Conservation (phyloP, 2,113 vertebrate genomes). For the Chrysochloris asiatica region DNA sequence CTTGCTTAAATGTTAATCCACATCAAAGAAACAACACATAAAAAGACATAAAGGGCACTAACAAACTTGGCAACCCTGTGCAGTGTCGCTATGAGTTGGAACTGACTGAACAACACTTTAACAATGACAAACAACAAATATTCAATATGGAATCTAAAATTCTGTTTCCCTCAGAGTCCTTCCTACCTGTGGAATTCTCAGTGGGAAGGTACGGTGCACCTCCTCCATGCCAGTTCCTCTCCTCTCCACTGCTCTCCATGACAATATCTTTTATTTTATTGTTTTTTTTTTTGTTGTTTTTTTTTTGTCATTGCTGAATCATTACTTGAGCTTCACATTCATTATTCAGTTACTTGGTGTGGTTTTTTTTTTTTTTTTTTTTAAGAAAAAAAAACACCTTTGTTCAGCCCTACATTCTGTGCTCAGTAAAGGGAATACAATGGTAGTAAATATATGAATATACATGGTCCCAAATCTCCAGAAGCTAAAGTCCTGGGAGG, state of each 20-base stretch:
- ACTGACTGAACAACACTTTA: too few relatives aligned
- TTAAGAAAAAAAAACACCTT: too few relatives aligned
- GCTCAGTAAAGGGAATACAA: not conserved
- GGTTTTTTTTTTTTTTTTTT: too few relatives aligned
- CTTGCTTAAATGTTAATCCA: not conserved
- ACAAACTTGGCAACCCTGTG: too few relatives aligned
- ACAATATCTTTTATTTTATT: not conserved
- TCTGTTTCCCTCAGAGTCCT: not conserved
- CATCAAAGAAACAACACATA: not conserved
- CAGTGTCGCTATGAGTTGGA: too few relatives aligned
- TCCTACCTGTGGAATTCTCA: not conserved
- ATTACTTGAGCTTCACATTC: not conserved
- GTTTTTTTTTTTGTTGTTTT: not conserved
- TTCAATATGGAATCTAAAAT: not conserved
- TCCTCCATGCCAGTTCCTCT: not conserved
- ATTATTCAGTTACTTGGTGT: not conserved
- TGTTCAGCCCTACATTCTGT: not conserved
- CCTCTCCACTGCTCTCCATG: rapidly evolving
- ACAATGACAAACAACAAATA: too few relatives aligned
- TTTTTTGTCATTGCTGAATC: not conserved
- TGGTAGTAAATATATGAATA: not conserved
- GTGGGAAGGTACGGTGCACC: not conserved
- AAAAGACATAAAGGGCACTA: not conserved
- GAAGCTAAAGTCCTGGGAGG: not conserved
- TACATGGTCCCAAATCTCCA: not conserved